phyloP scores from a whole-genome alignment of 2,888 invertebrate species.

The Meandrusa payeni region DNA sequence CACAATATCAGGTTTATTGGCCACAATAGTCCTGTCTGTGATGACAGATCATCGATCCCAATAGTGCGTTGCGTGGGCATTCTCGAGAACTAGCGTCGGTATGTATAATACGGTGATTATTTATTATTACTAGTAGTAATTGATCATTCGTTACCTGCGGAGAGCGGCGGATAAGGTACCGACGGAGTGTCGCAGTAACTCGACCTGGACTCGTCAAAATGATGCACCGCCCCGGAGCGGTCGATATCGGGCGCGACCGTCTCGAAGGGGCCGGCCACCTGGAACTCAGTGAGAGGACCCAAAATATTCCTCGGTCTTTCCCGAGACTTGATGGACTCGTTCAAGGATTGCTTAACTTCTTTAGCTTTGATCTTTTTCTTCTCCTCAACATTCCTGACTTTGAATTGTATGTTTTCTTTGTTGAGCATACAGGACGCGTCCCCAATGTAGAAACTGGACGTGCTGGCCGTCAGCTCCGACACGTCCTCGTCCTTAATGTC shows the following conservation, averaged over 20 bases:
- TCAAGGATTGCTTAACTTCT: slow-evolving; percentile 60
- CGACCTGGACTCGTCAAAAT: slow-evolving; percentile 50
- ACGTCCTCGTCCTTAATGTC: slow-evolving; percentile 63
- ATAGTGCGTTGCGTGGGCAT: too few species aligned
- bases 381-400: slow-evolving; percentile 26
- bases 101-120: too few species aligned
- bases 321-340: slow-evolving; percentile 56
- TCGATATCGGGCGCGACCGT: slow-evolving; percentile 43
- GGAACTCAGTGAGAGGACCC: slow-evolving; percentile 46
- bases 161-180: slow-evolving; percentile 54
- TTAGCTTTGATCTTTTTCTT: slow-evolving; percentile 45
- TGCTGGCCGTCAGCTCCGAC: slow-evolving; percentile 38
- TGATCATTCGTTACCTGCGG: slow-evolving; percentile 66
- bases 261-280: slow-evolving; percentile 45
- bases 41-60: too few species aligned
- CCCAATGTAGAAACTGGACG: slow-evolving; percentile 57
- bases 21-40: too few species aligned
- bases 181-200: slow-evolving; percentile 38
- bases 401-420: slow-evolving; percentile 24
- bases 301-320: slow-evolving; percentile 47
- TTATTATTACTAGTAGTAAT: too few species aligned
- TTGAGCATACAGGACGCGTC: slow-evolving; percentile 36
- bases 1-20: too few species aligned
- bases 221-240: slow-evolving; percentile 62
- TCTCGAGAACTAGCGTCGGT: too few species aligned